Percentiles rank a stretch among this genome's conserved stretches.
These are phyloP conservation scores for Platypus cylindrus DNA, from an alignment of 2,888 invertebrate genomes.

Conservation along the genomic window DNA sequence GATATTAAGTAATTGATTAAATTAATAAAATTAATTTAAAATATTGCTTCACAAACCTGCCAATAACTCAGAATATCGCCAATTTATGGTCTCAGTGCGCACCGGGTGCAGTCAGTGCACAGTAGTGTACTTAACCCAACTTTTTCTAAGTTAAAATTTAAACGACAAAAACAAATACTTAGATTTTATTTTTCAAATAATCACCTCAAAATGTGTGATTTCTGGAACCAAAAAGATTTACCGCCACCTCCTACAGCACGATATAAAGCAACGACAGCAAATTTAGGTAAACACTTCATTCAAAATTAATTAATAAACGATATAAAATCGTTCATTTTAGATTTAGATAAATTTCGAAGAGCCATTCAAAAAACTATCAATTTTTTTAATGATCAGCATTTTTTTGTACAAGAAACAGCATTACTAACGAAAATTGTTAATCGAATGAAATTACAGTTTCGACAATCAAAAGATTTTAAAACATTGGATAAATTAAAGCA, in stretches of 20 bases:
- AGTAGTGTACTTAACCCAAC: too few species aligned
- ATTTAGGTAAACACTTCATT: slow-evolving; percentile 16
- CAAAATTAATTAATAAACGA: background rate
- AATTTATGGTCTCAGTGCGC: too few species aligned
- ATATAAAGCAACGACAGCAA: slow-evolving; percentile 15
- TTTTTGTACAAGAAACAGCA: slow-evolving; percentile 33
- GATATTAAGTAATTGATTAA: too few species aligned
- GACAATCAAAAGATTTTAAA: slow-evolving; percentile 39
- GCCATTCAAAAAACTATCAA: slow-evolving; percentile 19
- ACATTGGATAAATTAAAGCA: slow-evolving; percentile 36
- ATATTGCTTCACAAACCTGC: too few species aligned
- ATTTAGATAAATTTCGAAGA: slow-evolving; percentile 17
- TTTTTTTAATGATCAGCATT: slow-evolving; percentile 23
- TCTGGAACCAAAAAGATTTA: slow-evolving; percentile 23
- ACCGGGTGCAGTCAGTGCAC: too few species aligned
- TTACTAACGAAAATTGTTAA: slow-evolving; percentile 26
- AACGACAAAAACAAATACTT: too few species aligned
- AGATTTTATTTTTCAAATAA: too few species aligned
- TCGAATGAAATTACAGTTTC: slow-evolving; percentile 36
- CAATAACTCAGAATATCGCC: too few species aligned
- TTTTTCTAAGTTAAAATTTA: too few species aligned
- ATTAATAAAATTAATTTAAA: too few species aligned
- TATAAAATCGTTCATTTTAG: slow-evolving; percentile 16
- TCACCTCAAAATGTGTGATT: too few species aligned
- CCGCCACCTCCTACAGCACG: slow-evolving; percentile 21